Evolutionary conservation across 2,113 vertebrate species (phyloP).

Genomic region (Oryzias melastigma): DNA sequence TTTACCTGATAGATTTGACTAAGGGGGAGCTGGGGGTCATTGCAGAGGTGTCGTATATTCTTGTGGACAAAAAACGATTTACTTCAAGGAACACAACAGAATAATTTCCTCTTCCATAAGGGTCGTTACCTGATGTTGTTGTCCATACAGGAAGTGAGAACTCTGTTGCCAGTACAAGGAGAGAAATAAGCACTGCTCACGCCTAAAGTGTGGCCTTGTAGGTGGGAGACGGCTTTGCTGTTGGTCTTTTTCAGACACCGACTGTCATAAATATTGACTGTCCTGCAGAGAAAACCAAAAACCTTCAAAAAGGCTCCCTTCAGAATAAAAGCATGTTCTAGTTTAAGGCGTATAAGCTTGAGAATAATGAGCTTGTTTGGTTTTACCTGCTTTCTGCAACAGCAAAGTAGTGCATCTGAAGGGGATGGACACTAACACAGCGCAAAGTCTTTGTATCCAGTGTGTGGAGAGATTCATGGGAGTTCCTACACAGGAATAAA

Average conservation of each 20-base stretch:
- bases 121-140: slow-evolving; percentile 80
- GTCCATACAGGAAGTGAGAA: slow-evolving; percentile 84
- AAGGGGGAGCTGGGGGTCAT: slow-evolving; percentile 42
- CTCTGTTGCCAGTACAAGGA: slow-evolving; percentile 80
- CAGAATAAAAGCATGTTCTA: accelerated
- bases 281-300: slow-evolving; percentile 65
- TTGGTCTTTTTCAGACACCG: slow-evolving; percentile 70
- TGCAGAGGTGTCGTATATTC: slow-evolving; percentile 83
- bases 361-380: neutral
- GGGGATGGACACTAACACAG: slow-evolving; percentile 85
- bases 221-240: slow-evolving; percentile 69
- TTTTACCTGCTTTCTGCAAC: slow-evolving; percentile 80
- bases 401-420: slow-evolving; percentile 82
- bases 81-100: neutral
- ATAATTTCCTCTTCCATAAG: neutral
- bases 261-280: slow-evolving; percentile 80
- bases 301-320: neutral
- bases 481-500: slow-evolving; percentile 53
- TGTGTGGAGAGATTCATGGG: slow-evolving; percentile 68
- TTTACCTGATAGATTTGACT: slow-evolving; percentile 78
- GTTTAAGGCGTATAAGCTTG: no score
- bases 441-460: slow-evolving; percentile 69
- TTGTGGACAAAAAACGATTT: slow-evolving; percentile 33
- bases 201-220: slow-evolving; percentile 76
- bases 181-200: slow-evolving; percentile 87